Base-by-base conservation (phyloP, 2,888 invertebrate genomes). In the Aporophyla nigra region DNA sequence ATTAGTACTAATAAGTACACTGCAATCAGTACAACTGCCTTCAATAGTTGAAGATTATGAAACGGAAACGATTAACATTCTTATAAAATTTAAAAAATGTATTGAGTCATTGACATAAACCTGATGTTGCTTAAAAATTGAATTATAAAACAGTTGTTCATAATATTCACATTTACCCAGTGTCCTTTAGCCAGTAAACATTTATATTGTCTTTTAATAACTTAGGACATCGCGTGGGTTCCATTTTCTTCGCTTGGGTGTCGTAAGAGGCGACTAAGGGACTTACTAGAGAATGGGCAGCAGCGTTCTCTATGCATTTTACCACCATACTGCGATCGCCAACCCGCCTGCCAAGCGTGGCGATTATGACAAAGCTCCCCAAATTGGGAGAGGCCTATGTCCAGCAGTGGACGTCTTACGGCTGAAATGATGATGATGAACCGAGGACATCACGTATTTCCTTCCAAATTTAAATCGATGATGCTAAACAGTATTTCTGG, bases 21-120 rank as follows among this genome's bases (percentile, higher is more conserved):
- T n/a, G 33, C 54, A 49, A 81, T 78, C 66, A 66, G 27, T n/a
- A 59, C 27, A 27, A 80, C 65, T 59, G 3, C 14, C 19, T 51
- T 21, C 40, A 79, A 65, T 40, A 40, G 1, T 49, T 24, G 19
- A 24, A 54, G 53, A 63, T 61, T 53, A n/a, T 21, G 43, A 27
- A 58, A n/a, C 24, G 58, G 63, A 78, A 53, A 58, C 14, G 21
- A 75, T 63, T 53, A 53, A 67, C 56, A 46, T 67, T 54, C 40
- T 73, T 67, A 2, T 54, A 9, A 19, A 51, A 56, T 27, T 66
- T n/a, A 54, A n/a, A 58, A 43, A 27, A 49, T 33, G 9, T 43
- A 51, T 46, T 78, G 14, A 12, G 54, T 66, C 43, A 49, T 54
- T 66, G 53, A 53, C 2, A 53, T 56, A 40, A 33, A n/a, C n/a